phyloP scores from a whole-genome alignment of 1,140 invertebrate genomes.

The Campodea augens region DNA sequence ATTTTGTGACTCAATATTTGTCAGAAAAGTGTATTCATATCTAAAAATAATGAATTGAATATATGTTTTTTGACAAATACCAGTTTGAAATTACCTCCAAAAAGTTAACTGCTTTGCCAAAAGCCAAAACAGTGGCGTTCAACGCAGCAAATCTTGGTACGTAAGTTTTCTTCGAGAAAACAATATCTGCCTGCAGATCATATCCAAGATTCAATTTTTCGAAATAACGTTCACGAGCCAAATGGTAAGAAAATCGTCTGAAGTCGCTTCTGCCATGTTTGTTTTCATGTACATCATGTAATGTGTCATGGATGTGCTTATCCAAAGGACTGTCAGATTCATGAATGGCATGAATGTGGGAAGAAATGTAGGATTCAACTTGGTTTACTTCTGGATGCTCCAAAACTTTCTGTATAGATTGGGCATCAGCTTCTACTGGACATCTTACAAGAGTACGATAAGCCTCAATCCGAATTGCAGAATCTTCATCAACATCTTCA shows the following conservation, averaged over 20 bases:
- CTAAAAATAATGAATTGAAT: too few relatives aligned
- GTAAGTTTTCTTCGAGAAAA: background rate
- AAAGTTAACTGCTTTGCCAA: background rate
- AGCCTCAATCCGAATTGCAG: slow-evolving; percentile 69
- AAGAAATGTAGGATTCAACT: slow-evolving; percentile 51
- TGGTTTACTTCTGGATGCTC: slow-evolving; percentile 38
- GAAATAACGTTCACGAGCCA: background rate
- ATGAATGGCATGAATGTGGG: slow-evolving; percentile 54
- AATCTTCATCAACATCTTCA: slow-evolving; percentile 49
- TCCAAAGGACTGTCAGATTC: slow-evolving; percentile 54
- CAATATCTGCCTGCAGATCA: background rate
- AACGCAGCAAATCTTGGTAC: background rate
- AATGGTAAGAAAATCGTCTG: slow-evolving; percentile 43
- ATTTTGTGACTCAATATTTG: too few relatives aligned
- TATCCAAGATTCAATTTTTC: background rate
- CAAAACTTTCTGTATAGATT: slow-evolving; percentile 46
- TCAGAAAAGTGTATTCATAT: too few relatives aligned
- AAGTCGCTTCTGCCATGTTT: slow-evolving; percentile 56
- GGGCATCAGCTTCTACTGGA: slow-evolving; percentile 43
- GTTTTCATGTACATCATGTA: slow-evolving; percentile 40
- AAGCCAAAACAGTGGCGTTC: background rate
- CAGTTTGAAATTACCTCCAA: too few relatives aligned
- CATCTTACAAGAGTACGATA: slow-evolving; percentile 63
- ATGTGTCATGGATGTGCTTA: slow-evolving; percentile 38
- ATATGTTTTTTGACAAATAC: too few relatives aligned